Percentiles rank a stretch among this genome's conserved stretches.
Conservation (phyloP, 2,797 vertebrate genomes). For the Paratrypauchen microcephalus region DNA sequence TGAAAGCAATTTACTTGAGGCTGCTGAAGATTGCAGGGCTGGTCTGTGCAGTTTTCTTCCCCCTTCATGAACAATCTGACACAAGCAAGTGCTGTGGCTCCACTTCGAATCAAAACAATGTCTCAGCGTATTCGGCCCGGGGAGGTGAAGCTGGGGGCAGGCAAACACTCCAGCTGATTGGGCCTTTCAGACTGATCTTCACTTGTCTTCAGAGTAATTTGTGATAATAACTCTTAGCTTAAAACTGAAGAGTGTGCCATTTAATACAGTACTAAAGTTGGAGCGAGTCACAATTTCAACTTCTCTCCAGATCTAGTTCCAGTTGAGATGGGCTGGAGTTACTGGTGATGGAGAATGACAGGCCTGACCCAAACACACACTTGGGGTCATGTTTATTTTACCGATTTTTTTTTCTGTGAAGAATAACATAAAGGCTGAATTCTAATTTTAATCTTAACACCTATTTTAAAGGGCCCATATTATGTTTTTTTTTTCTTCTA, state of each 20-base stretch:
- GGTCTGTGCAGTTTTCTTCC: constrained; percentile 63
- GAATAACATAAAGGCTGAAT: too few relatives aligned
- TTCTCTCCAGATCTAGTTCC: not conserved
- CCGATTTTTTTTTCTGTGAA: too few relatives aligned
- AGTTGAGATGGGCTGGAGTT: not conserved
- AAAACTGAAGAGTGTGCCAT: not conserved
- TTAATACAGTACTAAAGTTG: constrained; percentile 25
- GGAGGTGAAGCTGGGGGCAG: constrained; percentile 55
- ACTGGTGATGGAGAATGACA: not conserved
- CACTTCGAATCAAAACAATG: constrained; percentile 70
- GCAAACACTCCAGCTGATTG: constrained; percentile 53
- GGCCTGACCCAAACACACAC: not conserved
- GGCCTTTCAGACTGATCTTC: constrained; percentile 36
- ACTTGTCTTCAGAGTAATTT: constrained; percentile 24
- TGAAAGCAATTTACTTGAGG: constrained; percentile 83
- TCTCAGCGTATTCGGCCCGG: constrained; percentile 51
- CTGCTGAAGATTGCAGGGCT: constrained; percentile 74
- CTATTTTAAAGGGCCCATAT: too few relatives aligned
- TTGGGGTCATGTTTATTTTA: not conserved
- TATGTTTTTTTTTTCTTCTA: too few relatives aligned
- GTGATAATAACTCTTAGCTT: not conserved
- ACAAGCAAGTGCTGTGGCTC: constrained; percentile 39
- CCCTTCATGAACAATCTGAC: constrained; percentile 65
- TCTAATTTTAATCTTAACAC: too few relatives aligned
- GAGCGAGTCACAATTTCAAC: not conserved